These are phyloP conservation scores for Alsophila aescularia DNA, from an alignment of 2,888 invertebrate species.

Conservation along the genomic window DNA sequence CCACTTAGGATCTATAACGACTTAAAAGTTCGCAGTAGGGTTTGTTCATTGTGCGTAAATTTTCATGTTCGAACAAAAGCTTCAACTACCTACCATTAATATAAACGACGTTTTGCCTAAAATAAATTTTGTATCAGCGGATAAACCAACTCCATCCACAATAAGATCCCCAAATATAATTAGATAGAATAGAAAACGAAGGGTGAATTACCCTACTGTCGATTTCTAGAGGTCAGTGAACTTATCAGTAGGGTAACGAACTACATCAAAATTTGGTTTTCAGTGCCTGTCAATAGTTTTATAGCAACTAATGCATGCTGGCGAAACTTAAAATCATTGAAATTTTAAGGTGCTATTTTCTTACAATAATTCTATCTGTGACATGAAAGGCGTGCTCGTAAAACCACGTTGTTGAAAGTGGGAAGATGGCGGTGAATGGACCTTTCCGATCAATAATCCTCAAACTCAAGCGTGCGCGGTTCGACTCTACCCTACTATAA, in stretches of 20 bases:
- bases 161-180: constrained; percentile 40
- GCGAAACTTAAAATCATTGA: background rate
- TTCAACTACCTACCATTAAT: no score
- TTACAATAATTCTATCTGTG: background rate
- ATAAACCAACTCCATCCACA: constrained; percentile 29
- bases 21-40: no score
- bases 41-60: no score
- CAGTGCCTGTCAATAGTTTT: constrained; percentile 17
- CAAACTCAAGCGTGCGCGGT: constrained; percentile 26
- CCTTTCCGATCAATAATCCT: constrained; percentile 24
- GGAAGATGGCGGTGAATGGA: constrained; percentile 18
- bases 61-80: no score
- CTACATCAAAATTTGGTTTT: constrained; percentile 27
- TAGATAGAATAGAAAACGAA: constrained; percentile 41
- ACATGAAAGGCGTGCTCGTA: constrained; percentile 6
- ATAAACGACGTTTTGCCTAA: background rate
- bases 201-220: constrained; percentile 50
- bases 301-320: constrained; percentile 5
- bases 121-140: constrained; percentile 1
- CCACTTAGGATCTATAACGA: no score
- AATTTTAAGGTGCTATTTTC: background rate
- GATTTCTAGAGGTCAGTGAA: constrained; percentile 45
- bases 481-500: background rate
- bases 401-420: constrained; percentile 5
- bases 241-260: constrained; percentile 37